Evolutionary conservation across 2,888 invertebrate species (phyloP).

Genomic region (Aphidius colemani): DNA sequence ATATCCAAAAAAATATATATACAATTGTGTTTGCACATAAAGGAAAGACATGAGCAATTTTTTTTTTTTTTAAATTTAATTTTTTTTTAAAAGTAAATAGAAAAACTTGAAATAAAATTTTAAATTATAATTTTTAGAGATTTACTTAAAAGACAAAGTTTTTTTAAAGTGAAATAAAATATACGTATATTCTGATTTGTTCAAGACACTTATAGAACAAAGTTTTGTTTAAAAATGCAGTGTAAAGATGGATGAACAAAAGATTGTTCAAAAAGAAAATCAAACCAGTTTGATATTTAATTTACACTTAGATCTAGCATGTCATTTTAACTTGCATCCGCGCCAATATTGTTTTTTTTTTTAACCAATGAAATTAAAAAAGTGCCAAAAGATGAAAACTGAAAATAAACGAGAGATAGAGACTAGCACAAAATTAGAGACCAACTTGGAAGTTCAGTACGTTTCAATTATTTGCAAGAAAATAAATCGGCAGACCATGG

Average conservation of each 20-base stretch:
- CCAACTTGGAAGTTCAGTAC: slow-evolving; percentile 38
- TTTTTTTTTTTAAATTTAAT: no score
- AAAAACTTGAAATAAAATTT: no score
- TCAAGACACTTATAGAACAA: neutral
- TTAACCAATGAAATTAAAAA: neutral
- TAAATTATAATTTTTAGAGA: no score
- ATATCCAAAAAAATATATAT: no score
- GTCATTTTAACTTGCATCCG: neutral
- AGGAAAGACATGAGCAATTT: no score
- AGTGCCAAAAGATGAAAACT: neutral
- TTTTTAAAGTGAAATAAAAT: no score
- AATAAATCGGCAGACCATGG: slow-evolving; percentile 8
- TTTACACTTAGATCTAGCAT: slow-evolving; percentile 11
- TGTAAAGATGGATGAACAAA: slow-evolving; percentile 31
- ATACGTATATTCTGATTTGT: neutral
- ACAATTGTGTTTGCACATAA: no score
- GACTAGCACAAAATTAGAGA: slow-evolving; percentile 2
- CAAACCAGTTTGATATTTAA: neutral
- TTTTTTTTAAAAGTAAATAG: no score
- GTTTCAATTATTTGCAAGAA: slow-evolving; percentile 47
- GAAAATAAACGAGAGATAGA: neutral
- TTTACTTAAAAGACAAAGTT: no score
- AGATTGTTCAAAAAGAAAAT: slow-evolving; percentile 1
- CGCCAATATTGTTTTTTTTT: neutral
- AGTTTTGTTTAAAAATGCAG: slow-evolving; percentile 37